Evolutionary conservation across 2,888 invertebrate genomes (phyloP), one percentile per base, ranked within the genome.

Genomic region (Acrobasis suavella): DNA sequence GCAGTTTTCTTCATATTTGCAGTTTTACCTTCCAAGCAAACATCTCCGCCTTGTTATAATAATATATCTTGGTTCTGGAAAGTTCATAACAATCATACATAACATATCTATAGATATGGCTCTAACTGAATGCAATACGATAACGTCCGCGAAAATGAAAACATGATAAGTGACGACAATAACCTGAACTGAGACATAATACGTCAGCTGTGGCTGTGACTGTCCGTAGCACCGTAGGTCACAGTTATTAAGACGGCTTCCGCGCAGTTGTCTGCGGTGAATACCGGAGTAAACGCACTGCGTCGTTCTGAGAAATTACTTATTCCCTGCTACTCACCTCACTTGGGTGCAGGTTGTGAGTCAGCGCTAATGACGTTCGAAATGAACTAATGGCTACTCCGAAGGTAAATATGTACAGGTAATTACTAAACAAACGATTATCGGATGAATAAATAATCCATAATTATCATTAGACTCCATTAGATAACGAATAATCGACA

Each of bases 351-450:
- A 84, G 75, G 77, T 32, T 50, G 62, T 90, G 90, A 89, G 77
- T 89, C 87, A 88, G 77, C 77, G 62, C 65, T 80, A 82, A 86
- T 83, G 84, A 86, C 83, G 83, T 74, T 76, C 69, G 71, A 74
- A 70, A 75, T 75, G 73, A 80, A 82, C 82, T 83, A 52, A 61
- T 61, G 76, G 75, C 55, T 56, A 75, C 75, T 77, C 74, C 76
- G 77, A 83, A 85, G 81, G 80, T 81, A 85, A 85, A 82, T 74
- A 56, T 42, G 39, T 42, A 83, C 73, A 74, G 75, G 73, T 77
- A 73, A 74, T 78, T 79, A 81, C 80, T 74, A 69, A 71, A 66
- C 66, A 70, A 73, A 70, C 66, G 71, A 68, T 69, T 75, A 74
- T 73, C 70, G 70, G 67, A 69, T 71, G 69, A 74, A 75, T 73